phyloP scores from a whole-genome alignment of 2,113 vertebrate genomes.

The Myiagra hebetior region DNA sequence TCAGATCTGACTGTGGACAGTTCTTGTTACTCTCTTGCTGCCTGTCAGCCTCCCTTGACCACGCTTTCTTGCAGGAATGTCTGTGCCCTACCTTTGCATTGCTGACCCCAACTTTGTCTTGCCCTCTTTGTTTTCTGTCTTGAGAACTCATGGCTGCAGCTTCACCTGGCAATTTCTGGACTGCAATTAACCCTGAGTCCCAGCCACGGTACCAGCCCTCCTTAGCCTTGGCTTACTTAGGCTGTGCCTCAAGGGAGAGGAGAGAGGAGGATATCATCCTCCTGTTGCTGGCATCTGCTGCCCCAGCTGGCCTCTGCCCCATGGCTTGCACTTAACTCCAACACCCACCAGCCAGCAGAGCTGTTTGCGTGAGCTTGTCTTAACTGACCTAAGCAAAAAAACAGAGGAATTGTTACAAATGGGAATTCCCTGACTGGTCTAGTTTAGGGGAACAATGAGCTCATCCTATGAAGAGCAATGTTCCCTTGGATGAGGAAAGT shows the following conservation, averaged over 20 bases:
- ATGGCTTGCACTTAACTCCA: background rate
- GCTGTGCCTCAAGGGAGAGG: accelerated
- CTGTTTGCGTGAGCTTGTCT: background rate
- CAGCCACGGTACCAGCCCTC: accelerated
- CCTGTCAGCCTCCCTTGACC: background rate
- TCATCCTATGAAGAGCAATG: background rate
- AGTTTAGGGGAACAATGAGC: background rate
- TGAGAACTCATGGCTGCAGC: background rate
- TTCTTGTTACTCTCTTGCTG: background rate
- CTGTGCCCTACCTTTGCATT: background rate
- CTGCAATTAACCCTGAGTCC: background rate
- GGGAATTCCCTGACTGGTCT: background rate
- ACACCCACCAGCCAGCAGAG: background rate
- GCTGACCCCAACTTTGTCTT: background rate
- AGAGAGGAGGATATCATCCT: background rate
- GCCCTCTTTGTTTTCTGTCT: background rate
- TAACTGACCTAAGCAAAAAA: background rate
- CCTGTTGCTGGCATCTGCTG: background rate
- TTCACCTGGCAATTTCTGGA: background rate
- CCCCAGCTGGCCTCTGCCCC: background rate
- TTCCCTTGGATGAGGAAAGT: accelerated
- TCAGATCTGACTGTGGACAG: background rate
- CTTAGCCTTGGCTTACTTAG: background rate
- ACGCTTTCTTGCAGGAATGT: background rate
- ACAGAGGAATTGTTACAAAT: background rate